Base-by-base conservation (phyloP, 1,140 invertebrate species). In the Drosophila kohkoa region DNA sequence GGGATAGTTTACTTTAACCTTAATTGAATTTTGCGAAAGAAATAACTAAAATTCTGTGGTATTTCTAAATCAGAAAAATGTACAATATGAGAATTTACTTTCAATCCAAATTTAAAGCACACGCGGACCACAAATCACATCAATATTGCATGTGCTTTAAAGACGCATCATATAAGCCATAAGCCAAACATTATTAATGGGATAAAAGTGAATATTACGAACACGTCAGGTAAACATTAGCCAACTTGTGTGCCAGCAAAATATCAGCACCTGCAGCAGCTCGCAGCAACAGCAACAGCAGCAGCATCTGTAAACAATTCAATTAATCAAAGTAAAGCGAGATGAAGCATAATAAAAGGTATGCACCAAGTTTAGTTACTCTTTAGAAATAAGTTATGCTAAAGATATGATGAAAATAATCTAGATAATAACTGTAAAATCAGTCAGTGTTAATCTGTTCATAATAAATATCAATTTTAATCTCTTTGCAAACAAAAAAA, bases 181-280 rank as follows among this genome's bases (percentile, higher is more conserved):
- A 68, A 74, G 65, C 65, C 58, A 71, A 74, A 81, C 49, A 71
- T 62, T 68, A 71, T 82, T 45, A 75, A 82, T 78, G 65, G 65
- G 10, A 78, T 67, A 63, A 71, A 49, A 67, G 60, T 62, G 80
- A 75, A 70, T 82, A 78, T 78, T 75, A 75, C 51, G 48, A 78
- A 67, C 55, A 62, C 59, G 80, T 48, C 71, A 82, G 64, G 69
- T 59, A 63, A 55, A 58, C 46, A 64, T 54, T 35, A 30, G 70
- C 20, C 52, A 63, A 45, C 38, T 58, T 57, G 32, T 54, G 28
- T n/a, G 28, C 51, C 28, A 38, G 49, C 10, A 46, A 67, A 73
- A 54, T 46, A 46, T 60, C 35, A 70, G 51, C 30, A 62, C 6
- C 49, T 15, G 51, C n/a, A 38, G 46, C 20, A 71, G 25, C 16